A percentile compares a stretch with the other conserved stretches of the same genome.
Evolutionary conservation across 2,888 invertebrate genomes (phyloP).

Genomic region (Apantesis nais): DNA sequence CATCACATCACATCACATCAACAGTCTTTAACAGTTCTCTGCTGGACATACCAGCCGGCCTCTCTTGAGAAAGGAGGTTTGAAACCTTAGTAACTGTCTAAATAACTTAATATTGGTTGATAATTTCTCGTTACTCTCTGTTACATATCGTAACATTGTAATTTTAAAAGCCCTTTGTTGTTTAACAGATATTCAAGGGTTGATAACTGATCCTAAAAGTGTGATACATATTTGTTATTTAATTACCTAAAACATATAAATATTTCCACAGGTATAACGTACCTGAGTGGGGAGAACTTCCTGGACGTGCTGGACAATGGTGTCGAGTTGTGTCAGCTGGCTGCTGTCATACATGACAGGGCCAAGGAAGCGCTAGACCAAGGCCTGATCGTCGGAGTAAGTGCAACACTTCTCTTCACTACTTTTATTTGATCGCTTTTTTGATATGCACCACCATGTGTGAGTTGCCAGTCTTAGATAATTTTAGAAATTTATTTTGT

Average conservation of each 20-base stretch:
- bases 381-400: slow-evolving; percentile 87
- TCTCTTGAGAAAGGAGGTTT: too few species aligned
- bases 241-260: neutral
- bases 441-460: neutral
- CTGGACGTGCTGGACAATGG: slow-evolving; percentile 94
- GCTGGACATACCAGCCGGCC: too few species aligned
- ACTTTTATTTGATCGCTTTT: neutral
- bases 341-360: slow-evolving; percentile 90
- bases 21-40: too few species aligned
- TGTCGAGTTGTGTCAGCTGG: slow-evolving; percentile 92
- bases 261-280: slow-evolving; percentile 86
- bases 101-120: neutral
- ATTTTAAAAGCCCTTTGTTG: neutral
- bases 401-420: slow-evolving; percentile 32
- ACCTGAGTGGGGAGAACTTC: slow-evolving; percentile 92
- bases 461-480: too few species aligned
- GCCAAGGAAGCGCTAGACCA: slow-evolving; percentile 88
- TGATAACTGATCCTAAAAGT: neutral
- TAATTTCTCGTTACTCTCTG: too few species aligned
- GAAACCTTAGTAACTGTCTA: too few species aligned
- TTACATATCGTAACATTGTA: neutral
- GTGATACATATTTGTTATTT: neutral
- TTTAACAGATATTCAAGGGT: neutral
- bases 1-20: too few species aligned
- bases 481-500: neutral